Conservation (phyloP, 35 echinoderm and acorn worm genomes). For the Amphiura filiformis region DNA sequence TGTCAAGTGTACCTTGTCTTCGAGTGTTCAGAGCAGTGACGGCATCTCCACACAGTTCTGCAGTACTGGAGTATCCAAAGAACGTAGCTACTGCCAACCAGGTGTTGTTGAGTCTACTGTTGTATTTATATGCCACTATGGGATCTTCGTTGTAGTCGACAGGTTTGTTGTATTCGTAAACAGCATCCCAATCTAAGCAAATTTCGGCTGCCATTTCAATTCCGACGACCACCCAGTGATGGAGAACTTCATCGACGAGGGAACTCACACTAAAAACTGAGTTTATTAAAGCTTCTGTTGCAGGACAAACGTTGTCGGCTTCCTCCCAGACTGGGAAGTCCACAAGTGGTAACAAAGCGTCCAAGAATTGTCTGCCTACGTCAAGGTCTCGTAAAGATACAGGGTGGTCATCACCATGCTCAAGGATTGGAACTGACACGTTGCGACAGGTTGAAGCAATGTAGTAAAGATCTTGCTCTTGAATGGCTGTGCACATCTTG, state of each 20-base stretch:
- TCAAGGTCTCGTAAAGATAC: neutral
- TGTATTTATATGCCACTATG: neutral
- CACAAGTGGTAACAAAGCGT: neutral
- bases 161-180: conserved; percentile 13
- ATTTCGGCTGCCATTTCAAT: conserved; percentile 33
- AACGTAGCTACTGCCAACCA: neutral
- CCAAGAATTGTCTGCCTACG: neutral
- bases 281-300: conserved; percentile 19
- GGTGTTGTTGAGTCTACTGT: neutral
- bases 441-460: neutral
- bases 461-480: neutral
- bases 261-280: conserved; percentile 5
- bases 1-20: neutral
- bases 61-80: neutral
- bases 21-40: too few species aligned
- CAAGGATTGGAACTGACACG: neutral
- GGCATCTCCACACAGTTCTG: neutral
- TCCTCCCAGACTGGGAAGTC: neutral
- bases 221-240: conserved; percentile 15
- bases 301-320: conserved; percentile 25
- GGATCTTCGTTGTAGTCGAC: neutral
- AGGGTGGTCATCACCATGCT: conserved; percentile 1
- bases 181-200: conserved; percentile 27
- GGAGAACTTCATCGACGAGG: neutral
- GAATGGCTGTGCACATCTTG: neutral